Conservation (phyloP, 2,888 invertebrate genomes). For the Xestoiulus laeticollis region DNA sequence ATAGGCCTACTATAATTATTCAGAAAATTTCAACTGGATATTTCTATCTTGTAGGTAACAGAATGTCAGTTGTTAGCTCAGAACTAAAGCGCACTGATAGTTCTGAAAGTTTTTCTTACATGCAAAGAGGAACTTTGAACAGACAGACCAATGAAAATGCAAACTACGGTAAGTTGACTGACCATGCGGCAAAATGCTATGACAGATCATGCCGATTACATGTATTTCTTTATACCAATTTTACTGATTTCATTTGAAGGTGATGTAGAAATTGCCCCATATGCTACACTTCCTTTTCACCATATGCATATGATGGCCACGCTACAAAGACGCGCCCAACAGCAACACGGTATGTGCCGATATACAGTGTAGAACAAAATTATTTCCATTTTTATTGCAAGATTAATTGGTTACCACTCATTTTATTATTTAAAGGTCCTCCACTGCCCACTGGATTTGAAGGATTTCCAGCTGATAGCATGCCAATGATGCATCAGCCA, state of each 20-base stretch:
- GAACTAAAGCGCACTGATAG: constrained; percentile 41
- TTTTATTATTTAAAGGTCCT: constrained; percentile 8
- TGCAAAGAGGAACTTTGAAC: constrained; percentile 47
- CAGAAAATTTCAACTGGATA: neutral
- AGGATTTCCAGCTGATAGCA: neutral
- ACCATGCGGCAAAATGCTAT: neutral
- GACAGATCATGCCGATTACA: neutral
- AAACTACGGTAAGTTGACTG: neutral
- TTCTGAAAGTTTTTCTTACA: constrained; percentile 53
- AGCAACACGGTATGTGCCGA: neutral
- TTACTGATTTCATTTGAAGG: neutral
- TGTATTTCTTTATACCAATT: neutral
- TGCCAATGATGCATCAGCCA: constrained; percentile 35
- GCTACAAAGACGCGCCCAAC: neutral
- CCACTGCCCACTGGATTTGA: constrained; percentile 16
- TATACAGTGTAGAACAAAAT: neutral
- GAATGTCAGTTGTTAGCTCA: constrained; percentile 3
- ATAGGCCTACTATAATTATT: no score
- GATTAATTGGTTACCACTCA: neutral
- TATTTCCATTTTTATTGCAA: neutral
- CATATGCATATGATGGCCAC: constrained; percentile 1
- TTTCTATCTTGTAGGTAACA: constrained; percentile 28
- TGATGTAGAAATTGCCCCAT: constrained; percentile 46
- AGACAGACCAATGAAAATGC: neutral
- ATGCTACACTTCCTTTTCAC: constrained; percentile 48